Conservation (phyloP, 2,888 invertebrate genomes). For the Scelioninae gen. 2 region DNA sequence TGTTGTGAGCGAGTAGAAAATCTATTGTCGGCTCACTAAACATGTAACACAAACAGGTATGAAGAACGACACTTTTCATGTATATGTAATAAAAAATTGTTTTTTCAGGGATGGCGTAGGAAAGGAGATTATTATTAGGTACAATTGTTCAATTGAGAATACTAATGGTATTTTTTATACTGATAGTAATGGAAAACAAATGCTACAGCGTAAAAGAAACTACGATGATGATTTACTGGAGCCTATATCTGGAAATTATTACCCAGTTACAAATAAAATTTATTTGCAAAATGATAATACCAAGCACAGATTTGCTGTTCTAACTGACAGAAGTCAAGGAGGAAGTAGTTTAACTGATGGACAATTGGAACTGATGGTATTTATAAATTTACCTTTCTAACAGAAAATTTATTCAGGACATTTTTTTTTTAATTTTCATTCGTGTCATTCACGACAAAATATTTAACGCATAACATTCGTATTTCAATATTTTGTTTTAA, state of each 20-base stretch:
- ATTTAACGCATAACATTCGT: too few relatives aligned
- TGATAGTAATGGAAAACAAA: conserved; percentile 94
- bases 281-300: conserved; percentile 78
- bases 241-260: conserved; percentile 91
- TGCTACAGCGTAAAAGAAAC: conserved; percentile 81
- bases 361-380: conserved; percentile 86
- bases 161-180: conserved; percentile 84
- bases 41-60: too few relatives aligned
- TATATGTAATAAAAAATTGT: neutral
- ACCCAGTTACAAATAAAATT: conserved; percentile 92
- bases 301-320: conserved; percentile 77
- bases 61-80: too few relatives aligned
- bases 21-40: too few relatives aligned
- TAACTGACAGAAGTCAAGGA: conserved; percentile 89
- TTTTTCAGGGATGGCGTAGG: conserved; percentile 80
- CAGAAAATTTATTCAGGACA: too few relatives aligned
- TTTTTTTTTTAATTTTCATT: too few relatives aligned
- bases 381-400: neutral
- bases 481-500: too few relatives aligned
- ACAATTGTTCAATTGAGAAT: conserved; percentile 15
- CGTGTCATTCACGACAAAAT: too few relatives aligned
- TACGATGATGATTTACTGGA: conserved; percentile 81
- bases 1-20: too few relatives aligned
- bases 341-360: conserved; percentile 87
- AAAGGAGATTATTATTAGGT: conserved; percentile 79